Percentiles rank a stretch among this genome's conserved stretches.
Evolutionary conservation across 1,140 invertebrate species (phyloP).

Genomic region (Sitobion miscanthi): DNA sequence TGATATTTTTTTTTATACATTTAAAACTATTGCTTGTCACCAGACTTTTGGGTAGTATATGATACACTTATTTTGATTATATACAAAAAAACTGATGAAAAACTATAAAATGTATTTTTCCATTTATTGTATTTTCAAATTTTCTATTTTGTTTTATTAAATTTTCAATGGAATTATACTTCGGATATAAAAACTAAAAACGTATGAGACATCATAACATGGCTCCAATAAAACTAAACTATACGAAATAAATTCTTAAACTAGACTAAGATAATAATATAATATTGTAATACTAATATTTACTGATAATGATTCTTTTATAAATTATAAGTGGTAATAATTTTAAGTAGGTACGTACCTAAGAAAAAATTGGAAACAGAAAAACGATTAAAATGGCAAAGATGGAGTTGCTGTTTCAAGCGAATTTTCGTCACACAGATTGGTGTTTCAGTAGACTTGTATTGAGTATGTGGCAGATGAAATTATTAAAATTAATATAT

Average conservation of each 20-base stretch:
- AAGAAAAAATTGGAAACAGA: too few species aligned
- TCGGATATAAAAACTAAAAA: neutral
- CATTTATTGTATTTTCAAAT: neutral
- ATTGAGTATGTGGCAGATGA: too few species aligned
- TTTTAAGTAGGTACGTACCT: too few species aligned
- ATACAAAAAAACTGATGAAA: slow-evolving; percentile 4
- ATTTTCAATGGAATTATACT: neutral
- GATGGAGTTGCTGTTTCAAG: too few species aligned
- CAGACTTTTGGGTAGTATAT: neutral
- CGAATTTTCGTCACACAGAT: too few species aligned
- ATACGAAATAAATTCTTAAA: neutral
- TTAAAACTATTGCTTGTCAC: neutral
- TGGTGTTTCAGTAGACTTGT: too few species aligned
- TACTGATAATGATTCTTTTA: neutral
- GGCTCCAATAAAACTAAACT: neutral
- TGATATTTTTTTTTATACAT: neutral
- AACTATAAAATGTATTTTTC: slow-evolving; percentile 3
- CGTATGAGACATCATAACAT: neutral
- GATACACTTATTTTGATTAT: slow-evolving; percentile 2
- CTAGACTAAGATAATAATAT: neutral
- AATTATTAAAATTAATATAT: too few species aligned
- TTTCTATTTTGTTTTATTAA: neutral
- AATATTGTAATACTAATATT: neutral
- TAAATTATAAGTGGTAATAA: neutral
- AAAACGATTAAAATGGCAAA: too few species aligned